Base-by-base conservation (phyloP, 2,113 vertebrate species). In the Microtus richardsoni region DNA sequence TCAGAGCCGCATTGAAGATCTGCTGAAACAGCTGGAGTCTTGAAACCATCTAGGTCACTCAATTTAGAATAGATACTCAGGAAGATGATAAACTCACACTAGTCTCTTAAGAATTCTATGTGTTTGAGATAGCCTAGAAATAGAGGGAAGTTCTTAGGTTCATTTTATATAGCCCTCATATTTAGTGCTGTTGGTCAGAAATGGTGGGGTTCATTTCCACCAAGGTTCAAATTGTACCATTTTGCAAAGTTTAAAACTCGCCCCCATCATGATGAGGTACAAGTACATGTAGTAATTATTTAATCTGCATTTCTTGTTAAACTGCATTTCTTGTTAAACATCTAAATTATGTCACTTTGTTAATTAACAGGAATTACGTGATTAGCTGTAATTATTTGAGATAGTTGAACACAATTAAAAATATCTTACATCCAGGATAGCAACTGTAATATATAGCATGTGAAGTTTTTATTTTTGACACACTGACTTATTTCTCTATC, bases 251-350 rank as follows among this genome's bases (percentile, higher is more conserved):
- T 97, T 97, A 93, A 97, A 87, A 87, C 91, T 70, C 86, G 71
- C 64, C 86, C 33, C 9, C 88, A 94, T 97, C 95, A 96, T 92
- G 58, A 97, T 94, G 95, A 97, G 97, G 95, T 96, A 75, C 24
- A 95, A 78, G 78, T 95, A 91, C 92, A 91, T 33, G 13, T 96
- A 79, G 86, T 96, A 96, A 96, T 97, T 95, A 96, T 92, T 97
- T 96, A 97, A 97, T 97, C 93, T 95, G 77, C 93, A 78, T 94
- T 96, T 96, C 91, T 96, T 97, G 92, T 96, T 97, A 97, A 97
- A 96, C 95, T 95, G 77, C 93, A 78, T 94, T 96, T 96, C 91
- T 96, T 97, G 92, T 96, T 97, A 97, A 97, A 96, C 95, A 97
- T 89, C 85, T 97, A 92, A 96, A 96, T 97, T 96, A 97, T 97